These are phyloP conservation scores for Allobates femoralis DNA, from an alignment of 2,797 vertebrate species.

Conservation along the genomic window DNA sequence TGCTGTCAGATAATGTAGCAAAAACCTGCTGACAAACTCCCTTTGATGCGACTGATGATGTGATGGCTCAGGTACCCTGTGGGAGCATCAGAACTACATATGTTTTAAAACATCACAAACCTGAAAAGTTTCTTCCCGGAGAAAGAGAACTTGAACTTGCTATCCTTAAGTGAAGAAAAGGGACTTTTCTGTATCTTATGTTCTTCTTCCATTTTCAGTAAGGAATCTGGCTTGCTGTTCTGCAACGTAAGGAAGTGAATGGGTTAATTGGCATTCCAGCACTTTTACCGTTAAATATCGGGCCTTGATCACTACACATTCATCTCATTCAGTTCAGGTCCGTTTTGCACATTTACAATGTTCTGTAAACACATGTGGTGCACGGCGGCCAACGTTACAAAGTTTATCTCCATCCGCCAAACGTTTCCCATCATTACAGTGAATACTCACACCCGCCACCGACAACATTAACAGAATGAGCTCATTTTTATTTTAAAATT, in stretches of 20 bases:
- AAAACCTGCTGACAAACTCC: too few species aligned
- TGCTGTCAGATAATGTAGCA: too few species aligned
- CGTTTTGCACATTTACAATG: background rate
- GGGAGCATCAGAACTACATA: background rate
- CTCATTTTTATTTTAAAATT: background rate
- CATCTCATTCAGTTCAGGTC: background rate
- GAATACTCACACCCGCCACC: background rate
- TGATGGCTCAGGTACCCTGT: background rate
- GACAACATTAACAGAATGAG: background rate
- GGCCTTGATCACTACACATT: too few species aligned
- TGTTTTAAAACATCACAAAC: slow-evolving; percentile 73
- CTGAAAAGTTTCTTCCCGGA: slow-evolving; percentile 91
- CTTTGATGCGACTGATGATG: too few species aligned
- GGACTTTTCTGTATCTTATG: slow-evolving; percentile 89
- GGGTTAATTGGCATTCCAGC: background rate
- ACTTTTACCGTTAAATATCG: background rate
- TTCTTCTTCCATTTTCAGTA: slow-evolving; percentile 98
- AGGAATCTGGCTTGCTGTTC: slow-evolving; percentile 98
- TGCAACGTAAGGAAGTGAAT: slow-evolving; percentile 71
- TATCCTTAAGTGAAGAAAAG: slow-evolving; percentile 87
- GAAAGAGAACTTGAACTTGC: slow-evolving; percentile 92
- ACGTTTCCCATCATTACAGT: background rate
- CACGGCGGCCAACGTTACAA: background rate
- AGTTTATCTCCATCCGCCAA: slow-evolving; percentile 8
- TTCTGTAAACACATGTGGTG: background rate